Percentiles rank a stretch among this genome's conserved stretches.
These are phyloP conservation scores for Plecotus auritus DNA, from an alignment of 2,113 vertebrate genomes.

Conservation along the genomic window DNA sequence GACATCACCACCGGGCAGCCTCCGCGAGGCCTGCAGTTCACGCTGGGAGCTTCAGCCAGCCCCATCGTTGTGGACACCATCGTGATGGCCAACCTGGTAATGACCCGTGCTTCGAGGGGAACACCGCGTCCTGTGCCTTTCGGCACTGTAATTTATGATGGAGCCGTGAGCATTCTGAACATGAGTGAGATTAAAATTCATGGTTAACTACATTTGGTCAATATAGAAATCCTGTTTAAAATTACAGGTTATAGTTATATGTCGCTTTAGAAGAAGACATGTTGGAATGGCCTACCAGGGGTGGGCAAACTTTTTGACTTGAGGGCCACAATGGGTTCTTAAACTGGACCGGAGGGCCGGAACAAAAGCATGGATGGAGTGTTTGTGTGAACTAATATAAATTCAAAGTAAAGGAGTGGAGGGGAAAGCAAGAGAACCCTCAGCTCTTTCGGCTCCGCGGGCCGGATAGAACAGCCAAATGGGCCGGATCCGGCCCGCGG, in stretches of 20 bases:
- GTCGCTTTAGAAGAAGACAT: neutral
- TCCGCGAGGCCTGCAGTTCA: conserved; percentile 96
- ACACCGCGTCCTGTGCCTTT: neutral
- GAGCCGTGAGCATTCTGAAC: neutral
- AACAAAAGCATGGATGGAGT: too few relatives aligned
- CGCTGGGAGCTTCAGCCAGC: conserved; percentile 87
- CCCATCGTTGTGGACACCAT: conserved; percentile 95
- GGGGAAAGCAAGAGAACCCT: too few relatives aligned
- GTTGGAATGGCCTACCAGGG: neutral
- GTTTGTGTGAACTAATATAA: too few relatives aligned
- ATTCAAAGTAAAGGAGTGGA: too few relatives aligned
- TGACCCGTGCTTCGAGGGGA: neutral
- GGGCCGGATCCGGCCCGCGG: too few relatives aligned
- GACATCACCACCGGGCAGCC: conserved; percentile 97
- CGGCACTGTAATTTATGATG: neutral
- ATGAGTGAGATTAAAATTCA: neutral
- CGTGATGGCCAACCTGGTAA: conserved; percentile 98
- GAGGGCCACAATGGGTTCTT: too few relatives aligned
- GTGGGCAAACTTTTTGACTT: too few relatives aligned
- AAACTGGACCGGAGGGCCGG: too few relatives aligned
- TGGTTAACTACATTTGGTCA: neutral
- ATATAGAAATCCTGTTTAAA: neutral
- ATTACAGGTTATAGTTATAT: neutral
- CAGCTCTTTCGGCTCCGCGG: too few relatives aligned
- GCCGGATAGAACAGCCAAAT: too few relatives aligned